Base-by-base conservation (phyloP, 2,888 invertebrate species). In the Pammene fasciana region DNA sequence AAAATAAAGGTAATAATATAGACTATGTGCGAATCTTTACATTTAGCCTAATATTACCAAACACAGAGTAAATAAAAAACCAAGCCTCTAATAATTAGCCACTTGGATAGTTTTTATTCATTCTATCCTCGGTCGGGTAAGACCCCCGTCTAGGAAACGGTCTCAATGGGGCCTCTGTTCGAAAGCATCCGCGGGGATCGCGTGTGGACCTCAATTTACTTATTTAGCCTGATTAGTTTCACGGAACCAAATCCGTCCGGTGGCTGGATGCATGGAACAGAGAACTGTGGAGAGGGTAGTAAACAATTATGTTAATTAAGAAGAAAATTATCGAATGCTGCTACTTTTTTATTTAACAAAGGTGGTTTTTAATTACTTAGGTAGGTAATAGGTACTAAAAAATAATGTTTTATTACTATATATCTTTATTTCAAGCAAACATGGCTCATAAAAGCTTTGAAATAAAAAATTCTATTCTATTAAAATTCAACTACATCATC, bases 221-320 rank as follows among this genome's bases (percentile, higher is more conserved):
- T 89, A 89, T 91, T 90, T 89, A 86, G 82, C 74, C 85, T 90
- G 90, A 91, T 91, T 90, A 89, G 89, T 87, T 92, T 88, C 90
- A 90, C 83, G 87, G 91, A 92, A 91, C 87, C 83, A 87, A 88
- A 90, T 89, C 89, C 89, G 87, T 83, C 89, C 90, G 88, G 89
- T 90, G 89, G 88, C 87, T 82, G 81, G 65, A 71, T 71, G 65
- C 41, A 64, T 38, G 67, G 61, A 46, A 76, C 74, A 73, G 38
- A 61, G 60, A 73, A 8, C n/a, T 5, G 16, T 76, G 71, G 81
- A 82, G 79, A 65, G 7, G 38, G 16, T 13, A 61, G 46, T 6
- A 11, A 13, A 48, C 11, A n/a, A 18, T 38, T 52, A 7, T 48
- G 7, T 36, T 16, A 6, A 14, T 36, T 16, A 6, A 14, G 13